Base-by-base conservation (phyloP, 2,113 vertebrate genomes). In the Felis chaus region DNA sequence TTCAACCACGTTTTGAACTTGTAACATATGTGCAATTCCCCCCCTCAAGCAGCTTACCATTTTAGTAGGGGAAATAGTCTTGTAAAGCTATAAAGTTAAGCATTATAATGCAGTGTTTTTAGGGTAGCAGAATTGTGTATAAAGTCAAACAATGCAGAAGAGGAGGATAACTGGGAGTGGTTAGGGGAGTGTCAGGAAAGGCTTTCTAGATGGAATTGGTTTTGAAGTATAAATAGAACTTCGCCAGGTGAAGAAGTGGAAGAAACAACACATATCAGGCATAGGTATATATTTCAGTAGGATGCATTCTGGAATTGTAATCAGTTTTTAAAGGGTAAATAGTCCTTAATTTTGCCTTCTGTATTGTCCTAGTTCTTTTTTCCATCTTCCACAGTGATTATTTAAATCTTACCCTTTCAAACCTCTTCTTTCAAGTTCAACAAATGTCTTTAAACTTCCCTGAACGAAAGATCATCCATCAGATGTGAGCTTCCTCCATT, bases 351-450 rank as follows among this genome's bases (percentile, higher is more conserved):
- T 68, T 45, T 95, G 69, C 65, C 48, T 80, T 87, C 16, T 85
- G 2, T 78, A 39, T 92, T 90, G 90, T 90, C 1, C 33, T 73
- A 5, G 48, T 87, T 92, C 27, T 93, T 63, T 95, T 94, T 92
- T 16, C n/a, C 19, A 19, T 92, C 66, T 31, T 94, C 14, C 33
- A 45, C 18, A 82, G 73, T 90, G 65, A 45, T 55, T 93, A 45
- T 80, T 94, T 94, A 78, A 61, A 92, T 86, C 80, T 80, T 93
- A 91, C 33, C 29, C 25, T 74, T 61, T 74, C 55, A 92, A 12
- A 73, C 27, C 7, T 93, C 19, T 86, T 27, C 31, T 57, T 96
- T 97, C 50, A 89, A 78, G 13, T 29, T 89, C 5, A 84, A 76
- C 53, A 80, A 63, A 95, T 94, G 25, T 80, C 12, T 92, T 69